Conservation (phyloP, 2,888 invertebrate species). For the Trachelus tabidus region DNA sequence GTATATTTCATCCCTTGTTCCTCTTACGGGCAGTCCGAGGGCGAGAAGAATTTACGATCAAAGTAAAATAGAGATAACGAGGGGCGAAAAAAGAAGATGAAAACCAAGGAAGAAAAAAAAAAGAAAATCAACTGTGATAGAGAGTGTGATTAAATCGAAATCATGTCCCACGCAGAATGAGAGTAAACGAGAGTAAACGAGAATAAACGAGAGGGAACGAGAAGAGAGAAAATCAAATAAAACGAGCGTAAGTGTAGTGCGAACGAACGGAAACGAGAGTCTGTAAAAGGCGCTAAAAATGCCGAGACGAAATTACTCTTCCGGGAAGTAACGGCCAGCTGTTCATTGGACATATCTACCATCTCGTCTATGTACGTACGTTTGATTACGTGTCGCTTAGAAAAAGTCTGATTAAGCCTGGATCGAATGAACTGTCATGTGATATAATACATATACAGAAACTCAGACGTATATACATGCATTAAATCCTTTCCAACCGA, state of each 20-base stretch:
- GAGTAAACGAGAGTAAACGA: not conserved
- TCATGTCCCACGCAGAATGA: not conserved
- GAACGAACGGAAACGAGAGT: not conserved
- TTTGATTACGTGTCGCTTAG: not conserved
- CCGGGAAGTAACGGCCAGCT: not conserved
- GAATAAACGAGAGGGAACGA: not conserved
- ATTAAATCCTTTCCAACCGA: not conserved
- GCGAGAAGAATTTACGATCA: not conserved
- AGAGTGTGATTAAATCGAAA: not conserved
- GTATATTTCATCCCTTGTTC: not conserved
- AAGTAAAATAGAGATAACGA: not conserved
- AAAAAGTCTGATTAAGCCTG: not conserved
- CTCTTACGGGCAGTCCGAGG: not conserved
- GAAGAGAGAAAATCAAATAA: not conserved
- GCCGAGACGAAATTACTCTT: conserved; percentile 1
- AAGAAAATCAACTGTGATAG: not conserved
- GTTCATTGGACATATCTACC: not conserved
- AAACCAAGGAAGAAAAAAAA: not conserved
- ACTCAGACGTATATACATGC: not conserved
- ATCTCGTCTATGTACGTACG: not conserved
- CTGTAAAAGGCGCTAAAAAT: not conserved
- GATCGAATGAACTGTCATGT: not conserved
- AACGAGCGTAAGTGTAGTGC: not conserved
- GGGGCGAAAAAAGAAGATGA: not conserved
- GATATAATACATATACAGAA: not conserved